Evolutionary conservation across 2,888 invertebrate genomes (phyloP), one percentile per base, ranked within the genome.

Genomic region (Polydrusus tereticollis): DNA sequence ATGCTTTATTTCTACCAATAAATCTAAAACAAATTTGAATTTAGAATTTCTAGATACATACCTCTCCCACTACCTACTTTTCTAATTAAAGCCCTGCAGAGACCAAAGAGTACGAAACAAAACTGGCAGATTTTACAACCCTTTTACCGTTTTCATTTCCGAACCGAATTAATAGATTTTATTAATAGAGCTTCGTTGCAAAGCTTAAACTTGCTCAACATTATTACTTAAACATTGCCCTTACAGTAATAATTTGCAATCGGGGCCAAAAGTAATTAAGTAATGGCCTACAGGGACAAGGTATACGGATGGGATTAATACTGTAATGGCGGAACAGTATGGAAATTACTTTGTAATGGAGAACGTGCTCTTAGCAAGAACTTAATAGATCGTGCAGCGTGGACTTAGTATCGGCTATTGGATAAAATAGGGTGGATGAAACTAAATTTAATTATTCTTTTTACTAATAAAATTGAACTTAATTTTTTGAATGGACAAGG

Each of bases 281-380:
- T 59, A 66, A 59, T 71, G 65, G 59, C 70, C 64, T 50, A 38
- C 21, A 70, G 66, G 66, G 66, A 62, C 66, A 62, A 52, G 43
- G 50, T 58, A 50, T 57, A 57, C 45, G 58, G 47, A 55, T 36
- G 36, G 62, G 62, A 67, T 72, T 72, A 72, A 66, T 72, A 66
- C 20, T 67, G 66, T 67, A 60, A 66, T 58, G 67, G 57, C 29
- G 14, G 50, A 43, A 36, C 59, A 29, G 57, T 63, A 72, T 72
- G 72, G 67, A 67, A 67, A 72, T 72, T 41, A 70, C 69, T 70
- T 70, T 50, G 59, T 58, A 64, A 58, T 70, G 43, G 64, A 70
- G 59, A 64, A 64, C 69, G 59, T 52, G 64, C 29, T 26, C 52
- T 50, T 64, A 33, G 52, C 45, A 52, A 64, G 38, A 64, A 64